These are phyloP conservation scores for Drosophila anomelani DNA, from an alignment of 2,888 invertebrate genomes.

Conservation along the genomic window DNA sequence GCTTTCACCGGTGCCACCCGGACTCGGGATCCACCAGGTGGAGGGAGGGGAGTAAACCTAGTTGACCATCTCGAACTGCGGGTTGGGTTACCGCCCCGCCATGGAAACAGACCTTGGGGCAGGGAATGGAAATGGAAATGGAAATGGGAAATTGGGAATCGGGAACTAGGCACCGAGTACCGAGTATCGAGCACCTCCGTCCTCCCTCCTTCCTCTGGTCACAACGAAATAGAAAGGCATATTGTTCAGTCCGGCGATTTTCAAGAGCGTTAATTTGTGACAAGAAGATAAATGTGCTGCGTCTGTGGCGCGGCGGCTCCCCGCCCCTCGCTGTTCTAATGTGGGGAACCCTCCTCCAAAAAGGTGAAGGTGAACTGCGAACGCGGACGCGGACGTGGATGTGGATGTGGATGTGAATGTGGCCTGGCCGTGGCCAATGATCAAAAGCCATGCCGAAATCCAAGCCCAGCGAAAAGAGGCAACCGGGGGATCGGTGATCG, in stretches of 20 bases:
- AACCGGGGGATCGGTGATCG: constrained; percentile 1
- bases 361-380: constrained; percentile 56
- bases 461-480: constrained; percentile 40
- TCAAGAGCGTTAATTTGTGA: constrained; percentile 63
- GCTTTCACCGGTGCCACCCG: constrained; percentile 5
- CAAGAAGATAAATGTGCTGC: constrained; percentile 71
- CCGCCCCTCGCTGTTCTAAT: constrained; percentile 33
- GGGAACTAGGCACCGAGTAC: background rate
- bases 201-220: background rate
- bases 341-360: constrained; percentile 25
- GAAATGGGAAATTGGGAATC: constrained; percentile 11
- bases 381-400: constrained; percentile 57
- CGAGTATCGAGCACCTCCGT: background rate
- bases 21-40: background rate
- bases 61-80: constrained; percentile 19
- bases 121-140: constrained; percentile 25
- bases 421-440: constrained; percentile 71
- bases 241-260: constrained; percentile 49
- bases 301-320: constrained; percentile 16
- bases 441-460: constrained; percentile 58
- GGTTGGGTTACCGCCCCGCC: constrained; percentile 30
- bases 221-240: constrained; percentile 51
- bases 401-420: constrained; percentile 53
- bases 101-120: constrained; percentile 41
- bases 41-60: background rate